phyloP scores from a whole-genome alignment of 2,113 vertebrate species.

The Turnix velox region DNA sequence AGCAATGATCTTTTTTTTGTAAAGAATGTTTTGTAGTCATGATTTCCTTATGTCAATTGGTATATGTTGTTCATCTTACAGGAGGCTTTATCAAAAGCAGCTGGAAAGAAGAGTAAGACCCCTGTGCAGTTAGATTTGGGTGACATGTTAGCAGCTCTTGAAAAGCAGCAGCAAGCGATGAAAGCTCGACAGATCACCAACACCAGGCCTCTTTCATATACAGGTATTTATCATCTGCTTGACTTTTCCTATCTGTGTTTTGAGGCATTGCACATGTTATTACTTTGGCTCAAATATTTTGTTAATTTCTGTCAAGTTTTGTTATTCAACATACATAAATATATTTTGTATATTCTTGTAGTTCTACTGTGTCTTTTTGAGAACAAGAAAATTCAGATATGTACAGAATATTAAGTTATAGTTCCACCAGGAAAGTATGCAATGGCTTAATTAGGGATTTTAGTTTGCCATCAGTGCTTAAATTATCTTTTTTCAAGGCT shows the following conservation, averaged over 20 bases:
- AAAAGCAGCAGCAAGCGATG: constrained; percentile 96
- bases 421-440: background rate
- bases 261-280: background rate
- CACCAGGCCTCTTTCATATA: constrained; percentile 89
- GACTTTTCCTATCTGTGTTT: background rate
- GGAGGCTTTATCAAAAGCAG: constrained; percentile 95
- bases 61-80: constrained; percentile 11
- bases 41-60: background rate
- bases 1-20: background rate
- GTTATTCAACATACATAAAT: too few relatives aligned
- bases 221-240: constrained; percentile 70
- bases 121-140: constrained; percentile 96
- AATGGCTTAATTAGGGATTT: background rate
- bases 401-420: background rate
- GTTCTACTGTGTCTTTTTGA: background rate
- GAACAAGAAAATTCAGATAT: background rate
- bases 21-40: background rate
- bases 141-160: constrained; percentile 94
- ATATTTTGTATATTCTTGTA: background rate
- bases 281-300: background rate
- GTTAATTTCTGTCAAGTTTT: background rate
- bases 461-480: background rate
- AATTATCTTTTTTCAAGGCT: background rate
- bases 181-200: constrained; percentile 94
- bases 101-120: constrained; percentile 95